phyloP scores from a whole-genome alignment of 2,888 invertebrate genomes.

The Agriopis aurantiaria region DNA sequence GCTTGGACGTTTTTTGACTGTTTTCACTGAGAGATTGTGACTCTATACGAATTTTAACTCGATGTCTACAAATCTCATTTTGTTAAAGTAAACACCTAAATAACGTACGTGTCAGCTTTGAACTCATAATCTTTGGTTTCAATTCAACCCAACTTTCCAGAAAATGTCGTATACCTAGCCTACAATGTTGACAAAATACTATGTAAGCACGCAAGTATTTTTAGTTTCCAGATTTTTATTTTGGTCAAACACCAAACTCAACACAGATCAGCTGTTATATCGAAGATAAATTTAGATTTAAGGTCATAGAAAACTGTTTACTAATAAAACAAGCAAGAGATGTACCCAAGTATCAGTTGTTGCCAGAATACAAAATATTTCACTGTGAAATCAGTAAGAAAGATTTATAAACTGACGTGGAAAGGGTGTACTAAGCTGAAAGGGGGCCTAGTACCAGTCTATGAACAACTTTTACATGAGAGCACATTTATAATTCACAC shows the following conservation, averaged over 20 bases:
- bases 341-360: not conserved
- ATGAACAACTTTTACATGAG: no score
- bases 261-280: conserved; percentile 10
- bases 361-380: not conserved
- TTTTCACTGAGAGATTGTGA: no score
- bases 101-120: not conserved
- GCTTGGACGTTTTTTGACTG: no score
- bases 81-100: no score
- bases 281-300: conserved; percentile 10
- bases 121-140: not conserved
- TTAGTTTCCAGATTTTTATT: not conserved
- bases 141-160: not conserved
- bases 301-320: conserved; percentile 22
- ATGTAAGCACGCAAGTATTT: not conserved
- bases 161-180: no score
- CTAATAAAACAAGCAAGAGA: conserved; percentile 5
- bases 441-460: no score
- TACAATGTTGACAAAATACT: no score
- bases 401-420: not conserved
- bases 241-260: not conserved
- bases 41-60: no score
- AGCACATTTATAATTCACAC: no score
- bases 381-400: not conserved
- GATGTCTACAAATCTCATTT: no score
- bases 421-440: no score